Conservation (phyloP, 2,797 vertebrate genomes). For the Spea hammondii region DNA sequence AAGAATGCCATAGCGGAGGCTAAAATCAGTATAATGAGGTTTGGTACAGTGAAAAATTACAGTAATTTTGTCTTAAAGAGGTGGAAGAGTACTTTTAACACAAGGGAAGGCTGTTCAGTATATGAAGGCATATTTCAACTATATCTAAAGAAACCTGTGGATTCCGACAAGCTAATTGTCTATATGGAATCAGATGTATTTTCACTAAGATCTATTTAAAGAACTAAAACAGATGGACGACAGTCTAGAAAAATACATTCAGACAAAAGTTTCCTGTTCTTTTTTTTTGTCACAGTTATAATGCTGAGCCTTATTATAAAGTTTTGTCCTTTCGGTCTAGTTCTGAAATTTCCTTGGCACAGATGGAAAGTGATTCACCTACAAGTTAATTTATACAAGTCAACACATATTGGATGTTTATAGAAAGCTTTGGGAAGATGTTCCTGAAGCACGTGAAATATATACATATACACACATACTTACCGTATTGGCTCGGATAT, state of each 20-base stretch:
- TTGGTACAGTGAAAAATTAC: too few species aligned
- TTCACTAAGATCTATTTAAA: slow-evolving; percentile 5
- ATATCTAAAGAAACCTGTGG: neutral
- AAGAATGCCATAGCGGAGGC: too few species aligned
- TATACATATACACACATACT: too few species aligned
- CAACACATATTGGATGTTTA: neutral
- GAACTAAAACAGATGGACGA: slow-evolving; percentile 2
- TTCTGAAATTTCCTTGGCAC: neutral
- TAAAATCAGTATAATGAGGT: too few species aligned
- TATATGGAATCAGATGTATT: neutral
- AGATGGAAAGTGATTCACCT: neutral
- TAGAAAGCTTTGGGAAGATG: neutral
- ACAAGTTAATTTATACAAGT: slow-evolving; percentile 6
- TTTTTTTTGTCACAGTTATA: neutral
- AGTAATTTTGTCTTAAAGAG: too few species aligned
- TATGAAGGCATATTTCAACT: neutral
- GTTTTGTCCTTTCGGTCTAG: neutral
- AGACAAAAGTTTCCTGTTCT: neutral
- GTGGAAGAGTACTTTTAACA: too few species aligned
- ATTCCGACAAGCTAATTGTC: neutral
- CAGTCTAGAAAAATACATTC: neutral
- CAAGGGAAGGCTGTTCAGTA: neutral
- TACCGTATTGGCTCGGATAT: too few species aligned
- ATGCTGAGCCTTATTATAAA: neutral
- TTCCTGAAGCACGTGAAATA: too few species aligned